phyloP scores from a whole-genome alignment of 2,888 invertebrate genomes.

The Eupithecia subumbrata region DNA sequence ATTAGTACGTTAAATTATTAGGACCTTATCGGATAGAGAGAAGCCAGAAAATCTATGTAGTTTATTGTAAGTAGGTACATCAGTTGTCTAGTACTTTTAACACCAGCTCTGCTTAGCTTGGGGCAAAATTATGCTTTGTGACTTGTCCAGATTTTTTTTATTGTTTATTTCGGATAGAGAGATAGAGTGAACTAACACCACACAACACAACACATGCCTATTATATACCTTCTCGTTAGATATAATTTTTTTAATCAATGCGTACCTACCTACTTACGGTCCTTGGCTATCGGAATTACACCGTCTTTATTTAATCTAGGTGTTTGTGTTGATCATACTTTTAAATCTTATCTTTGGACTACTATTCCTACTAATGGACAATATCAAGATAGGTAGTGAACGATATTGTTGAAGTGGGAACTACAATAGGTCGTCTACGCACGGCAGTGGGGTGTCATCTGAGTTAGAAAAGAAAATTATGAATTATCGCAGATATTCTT shows the following conservation, averaged over 20 bases:
- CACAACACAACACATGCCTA: not conserved
- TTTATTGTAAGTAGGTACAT: no score
- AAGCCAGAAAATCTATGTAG: no score
- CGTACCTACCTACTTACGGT: not conserved
- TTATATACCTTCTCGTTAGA: not conserved
- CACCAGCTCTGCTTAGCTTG: no score
- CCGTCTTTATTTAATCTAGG: constrained; percentile 8
- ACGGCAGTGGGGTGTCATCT: not conserved
- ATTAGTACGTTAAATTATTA: not conserved
- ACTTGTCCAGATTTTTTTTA: no score
- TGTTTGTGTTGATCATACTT: constrained; percentile 17
- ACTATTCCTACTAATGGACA: constrained; percentile 8
- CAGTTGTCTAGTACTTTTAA: no score
- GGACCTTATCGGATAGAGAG: not conserved
- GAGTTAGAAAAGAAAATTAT: not conserved
- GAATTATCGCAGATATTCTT: not conserved
- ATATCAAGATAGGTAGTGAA: constrained; percentile 15
- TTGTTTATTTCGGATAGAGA: not conserved
- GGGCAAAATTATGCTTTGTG: no score
- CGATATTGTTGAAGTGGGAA: constrained; percentile 23
- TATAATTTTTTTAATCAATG: not conserved
- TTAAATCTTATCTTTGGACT: constrained; percentile 29
- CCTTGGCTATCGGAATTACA: constrained; percentile 17
- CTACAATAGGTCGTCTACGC: not conserved
- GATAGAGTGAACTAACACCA: not conserved